phyloP scores from a whole-genome alignment of 2,888 invertebrate genomes.

The Physocephala rufipes region DNA sequence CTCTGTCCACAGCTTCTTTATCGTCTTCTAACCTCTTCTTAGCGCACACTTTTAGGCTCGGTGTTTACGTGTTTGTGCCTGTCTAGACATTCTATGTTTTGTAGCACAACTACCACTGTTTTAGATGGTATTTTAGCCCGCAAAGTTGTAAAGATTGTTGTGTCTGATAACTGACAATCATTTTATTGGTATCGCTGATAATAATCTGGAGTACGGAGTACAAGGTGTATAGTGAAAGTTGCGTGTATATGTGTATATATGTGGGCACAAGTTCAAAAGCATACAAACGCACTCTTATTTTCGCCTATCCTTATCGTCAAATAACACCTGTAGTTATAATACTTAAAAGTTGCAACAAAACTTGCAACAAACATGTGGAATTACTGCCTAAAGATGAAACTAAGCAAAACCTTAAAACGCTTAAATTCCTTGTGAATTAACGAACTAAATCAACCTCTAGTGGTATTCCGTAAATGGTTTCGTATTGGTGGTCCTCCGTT shows the following conservation, averaged over 20 bases:
- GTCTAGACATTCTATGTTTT: constrained; percentile 34
- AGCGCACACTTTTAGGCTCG: constrained; percentile 12
- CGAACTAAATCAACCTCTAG: background rate
- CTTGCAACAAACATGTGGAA: no score
- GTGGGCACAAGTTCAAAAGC: no score
- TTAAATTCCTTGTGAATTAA: no score
- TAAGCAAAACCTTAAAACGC: no score
- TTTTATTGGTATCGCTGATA: constrained; percentile 60
- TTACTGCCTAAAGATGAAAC: no score
- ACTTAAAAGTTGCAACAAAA: constrained; percentile 17
- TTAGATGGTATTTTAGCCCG: constrained; percentile 11
- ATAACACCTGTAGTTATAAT: constrained; percentile 36
- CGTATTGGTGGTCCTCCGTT: constrained; percentile 39
- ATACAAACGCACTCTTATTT: no score
- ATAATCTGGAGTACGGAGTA: constrained; percentile 49
- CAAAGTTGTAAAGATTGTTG: constrained; percentile 39
- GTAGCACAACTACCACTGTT: no score
- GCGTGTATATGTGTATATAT: constrained; percentile 23
- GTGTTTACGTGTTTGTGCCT: background rate
- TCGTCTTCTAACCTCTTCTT: constrained; percentile 10
- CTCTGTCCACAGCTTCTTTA: no score
- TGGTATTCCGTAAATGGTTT: constrained; percentile 14
- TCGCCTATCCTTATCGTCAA: constrained; percentile 8
- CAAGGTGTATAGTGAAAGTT: constrained; percentile 39
- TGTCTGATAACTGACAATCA: constrained; percentile 56